These are phyloP conservation scores for Drosophila sp. DNA, from an alignment of 1,140 invertebrate genomes.

Conservation along the genomic window DNA sequence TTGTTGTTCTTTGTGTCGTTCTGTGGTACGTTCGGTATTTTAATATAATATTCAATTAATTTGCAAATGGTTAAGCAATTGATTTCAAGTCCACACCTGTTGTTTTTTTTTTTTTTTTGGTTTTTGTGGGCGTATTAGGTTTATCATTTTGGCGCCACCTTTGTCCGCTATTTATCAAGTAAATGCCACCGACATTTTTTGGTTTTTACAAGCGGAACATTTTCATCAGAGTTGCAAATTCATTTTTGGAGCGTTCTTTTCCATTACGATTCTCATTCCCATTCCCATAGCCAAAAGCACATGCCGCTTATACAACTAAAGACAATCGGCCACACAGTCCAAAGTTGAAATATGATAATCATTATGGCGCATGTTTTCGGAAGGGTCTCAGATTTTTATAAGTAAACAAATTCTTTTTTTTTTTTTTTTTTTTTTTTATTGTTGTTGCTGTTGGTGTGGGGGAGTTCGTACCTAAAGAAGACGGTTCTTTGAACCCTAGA, in stretches of 20 bases:
- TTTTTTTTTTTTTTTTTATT: background rate
- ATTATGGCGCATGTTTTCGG: constrained; percentile 41
- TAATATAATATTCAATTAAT: too few species aligned
- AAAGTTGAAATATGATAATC: constrained; percentile 66
- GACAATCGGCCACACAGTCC: constrained; percentile 19
- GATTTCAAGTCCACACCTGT: background rate
- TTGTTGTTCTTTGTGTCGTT: background rate
- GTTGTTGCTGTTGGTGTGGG: background rate
- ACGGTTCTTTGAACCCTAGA: constrained; percentile 1
- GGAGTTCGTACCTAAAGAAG: background rate
- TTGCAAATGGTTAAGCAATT: background rate
- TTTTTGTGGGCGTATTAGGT: background rate
- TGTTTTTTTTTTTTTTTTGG: background rate
- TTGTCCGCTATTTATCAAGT: constrained; percentile 9
- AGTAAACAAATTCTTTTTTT: background rate
- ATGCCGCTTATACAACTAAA: constrained; percentile 26
- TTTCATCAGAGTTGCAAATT: constrained; percentile 26
- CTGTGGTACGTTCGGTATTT: too few species aligned
- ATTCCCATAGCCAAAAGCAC: background rate
- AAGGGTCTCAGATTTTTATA: background rate
- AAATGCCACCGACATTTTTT: background rate
- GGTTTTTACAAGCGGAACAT: background rate
- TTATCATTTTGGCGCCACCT: constrained; percentile 6
- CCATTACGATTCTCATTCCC: background rate
- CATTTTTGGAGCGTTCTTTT: constrained; percentile 20